A percentile compares a stretch with the other conserved stretches of the same genome.
Evolutionary conservation across 2,113 vertebrate genomes (phyloP).

Genomic region (Orcinus orca): DNA sequence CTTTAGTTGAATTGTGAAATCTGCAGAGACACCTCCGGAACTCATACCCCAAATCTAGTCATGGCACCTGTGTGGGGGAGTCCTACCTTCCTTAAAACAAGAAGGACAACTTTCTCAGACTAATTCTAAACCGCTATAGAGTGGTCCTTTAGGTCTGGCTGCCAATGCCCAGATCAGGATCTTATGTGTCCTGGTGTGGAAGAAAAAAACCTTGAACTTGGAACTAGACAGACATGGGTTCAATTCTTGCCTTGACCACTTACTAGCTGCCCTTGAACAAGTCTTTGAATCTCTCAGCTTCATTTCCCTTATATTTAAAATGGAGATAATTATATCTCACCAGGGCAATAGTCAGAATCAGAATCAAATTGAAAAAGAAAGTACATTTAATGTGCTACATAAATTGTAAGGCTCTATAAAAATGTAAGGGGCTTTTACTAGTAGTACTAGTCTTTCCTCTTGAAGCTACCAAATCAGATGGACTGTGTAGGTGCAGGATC

Average conservation of each 20-base stretch:
- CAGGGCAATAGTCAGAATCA: slow-evolving; percentile 44
- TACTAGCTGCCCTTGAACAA: slow-evolving; percentile 6
- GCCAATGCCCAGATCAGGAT: not conserved
- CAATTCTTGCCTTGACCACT: not conserved
- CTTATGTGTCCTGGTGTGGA: not conserved
- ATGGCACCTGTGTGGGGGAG: not conserved
- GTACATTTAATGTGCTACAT: not conserved
- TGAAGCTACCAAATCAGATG: not conserved
- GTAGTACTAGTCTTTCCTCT: not conserved
- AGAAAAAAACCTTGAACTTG: not conserved
- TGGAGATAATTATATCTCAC: slow-evolving; percentile 5
- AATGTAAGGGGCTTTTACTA: not conserved
- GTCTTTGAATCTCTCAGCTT: slow-evolving; percentile 33
- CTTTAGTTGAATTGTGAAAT: not conserved
- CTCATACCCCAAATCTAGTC: not conserved
- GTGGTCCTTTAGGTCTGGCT: not conserved
- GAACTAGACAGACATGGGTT: not conserved
- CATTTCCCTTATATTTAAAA: slow-evolving; percentile 49
- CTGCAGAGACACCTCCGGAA: not conserved
- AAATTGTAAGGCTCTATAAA: slow-evolving; percentile 27
- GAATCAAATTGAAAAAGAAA: slow-evolving; percentile 48
- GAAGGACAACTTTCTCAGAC: not conserved
- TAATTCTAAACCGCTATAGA: not conserved
- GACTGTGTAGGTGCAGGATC: not conserved
- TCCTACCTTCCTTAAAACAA: not conserved